phyloP scores from a whole-genome alignment of 2,113 vertebrate species.

The Pseudorasbora parva region DNA sequence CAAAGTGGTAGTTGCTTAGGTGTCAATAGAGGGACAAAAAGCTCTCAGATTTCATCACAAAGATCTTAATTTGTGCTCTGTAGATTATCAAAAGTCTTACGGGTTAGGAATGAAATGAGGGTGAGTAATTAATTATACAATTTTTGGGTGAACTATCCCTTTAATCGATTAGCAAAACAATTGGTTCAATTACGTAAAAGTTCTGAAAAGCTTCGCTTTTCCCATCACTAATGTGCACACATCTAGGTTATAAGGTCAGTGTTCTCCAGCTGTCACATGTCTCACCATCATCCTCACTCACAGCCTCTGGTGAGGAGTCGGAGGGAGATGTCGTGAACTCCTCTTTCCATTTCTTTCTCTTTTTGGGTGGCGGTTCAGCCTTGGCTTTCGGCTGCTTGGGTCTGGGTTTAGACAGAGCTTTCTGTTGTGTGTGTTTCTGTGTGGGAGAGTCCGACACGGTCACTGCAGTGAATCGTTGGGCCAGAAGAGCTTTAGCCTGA shows the following conservation, averaged over 20 bases:
- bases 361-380: constrained; percentile 96
- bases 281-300: constrained; percentile 86
- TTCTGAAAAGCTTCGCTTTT: neutral
- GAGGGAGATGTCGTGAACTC: constrained; percentile 86
- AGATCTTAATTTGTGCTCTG: no score
- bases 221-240: neutral
- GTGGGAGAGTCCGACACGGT: constrained; percentile 52
- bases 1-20: no score
- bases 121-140: no score
- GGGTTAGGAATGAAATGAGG: no score
- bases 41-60: no score
- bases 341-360: constrained; percentile 97
- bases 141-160: no score
- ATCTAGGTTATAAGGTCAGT: neutral
- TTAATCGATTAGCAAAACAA: neutral
- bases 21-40: no score
- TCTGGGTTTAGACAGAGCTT: constrained; percentile 82
- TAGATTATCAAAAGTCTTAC: no score
- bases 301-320: constrained; percentile 86
- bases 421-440: constrained; percentile 79
- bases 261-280: neutral
- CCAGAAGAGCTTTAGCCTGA: constrained; percentile 76
- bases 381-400: constrained; percentile 87
- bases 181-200: neutral
- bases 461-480: constrained; percentile 62